Conservation (phyloP, 92 coral and sea anemone species). For the Bergia puertoricense region DNA sequence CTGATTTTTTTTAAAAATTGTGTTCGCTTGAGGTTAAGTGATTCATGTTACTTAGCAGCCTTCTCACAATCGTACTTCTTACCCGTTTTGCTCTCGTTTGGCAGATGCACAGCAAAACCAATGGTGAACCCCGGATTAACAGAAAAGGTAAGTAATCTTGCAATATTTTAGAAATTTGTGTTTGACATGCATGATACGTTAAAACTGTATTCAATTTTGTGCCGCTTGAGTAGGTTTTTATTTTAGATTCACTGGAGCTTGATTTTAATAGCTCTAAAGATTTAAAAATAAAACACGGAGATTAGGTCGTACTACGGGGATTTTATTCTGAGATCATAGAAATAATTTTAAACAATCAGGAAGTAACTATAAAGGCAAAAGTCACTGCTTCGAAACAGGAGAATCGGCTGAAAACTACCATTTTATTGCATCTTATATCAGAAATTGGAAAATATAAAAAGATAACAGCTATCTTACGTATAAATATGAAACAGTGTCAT, state of each 20-base stretch:
- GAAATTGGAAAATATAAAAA: too few species aligned
- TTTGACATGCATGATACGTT: not conserved
- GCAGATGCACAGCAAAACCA: constrained; percentile 22
- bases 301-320: not conserved
- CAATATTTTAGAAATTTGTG: not conserved
- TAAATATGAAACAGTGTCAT: not conserved
- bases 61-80: not conserved
- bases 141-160: constrained; percentile 16
- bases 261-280: constrained; percentile 13
- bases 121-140: not conserved
- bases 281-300: constrained; percentile 23
- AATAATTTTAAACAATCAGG: constrained; percentile 16
- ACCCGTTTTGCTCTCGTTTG: not conserved
- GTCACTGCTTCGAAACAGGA: not conserved
- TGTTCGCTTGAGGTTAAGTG: not conserved
- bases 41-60: not conserved
- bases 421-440: not conserved
- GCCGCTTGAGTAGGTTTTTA: not conserved
- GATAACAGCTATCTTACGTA: not conserved
- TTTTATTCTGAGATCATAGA: constrained; percentile 4
- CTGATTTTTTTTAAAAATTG: not conserved
- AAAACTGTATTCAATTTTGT: not conserved
- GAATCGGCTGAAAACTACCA: not conserved
- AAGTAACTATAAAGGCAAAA: not conserved
- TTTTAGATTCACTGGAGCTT: not conserved